Evolutionary conservation across 2,797 vertebrate species (phyloP).

Genomic region (Lacerta viridis): DNA sequence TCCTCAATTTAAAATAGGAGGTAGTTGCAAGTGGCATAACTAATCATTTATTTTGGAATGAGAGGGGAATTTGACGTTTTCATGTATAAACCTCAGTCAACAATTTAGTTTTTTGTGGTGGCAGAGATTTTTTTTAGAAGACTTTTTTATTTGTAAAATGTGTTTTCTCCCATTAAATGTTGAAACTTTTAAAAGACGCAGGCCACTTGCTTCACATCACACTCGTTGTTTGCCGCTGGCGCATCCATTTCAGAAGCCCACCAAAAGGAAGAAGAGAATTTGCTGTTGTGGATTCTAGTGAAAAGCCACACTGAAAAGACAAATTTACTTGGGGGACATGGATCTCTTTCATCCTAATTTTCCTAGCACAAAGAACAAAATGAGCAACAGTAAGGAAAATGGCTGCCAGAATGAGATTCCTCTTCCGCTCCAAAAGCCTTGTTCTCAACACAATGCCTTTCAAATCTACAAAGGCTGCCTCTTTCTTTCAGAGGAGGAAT

Average conservation of each 20-base stretch:
- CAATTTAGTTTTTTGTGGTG: neutral
- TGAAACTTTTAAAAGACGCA: neutral
- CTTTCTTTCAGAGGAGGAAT: neutral
- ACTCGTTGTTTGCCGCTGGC: neutral
- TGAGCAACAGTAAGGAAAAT: neutral
- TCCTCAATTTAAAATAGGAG: no score
- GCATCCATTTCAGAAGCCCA: neutral
- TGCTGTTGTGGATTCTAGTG: neutral
- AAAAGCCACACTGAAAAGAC: neutral
- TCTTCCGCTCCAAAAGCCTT: neutral
- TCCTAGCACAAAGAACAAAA: constrained; percentile 7
- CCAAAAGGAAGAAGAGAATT: no score
- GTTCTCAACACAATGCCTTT: constrained; percentile 9
- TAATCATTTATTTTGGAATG: neutral
- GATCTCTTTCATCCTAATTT: constrained; percentile 13
- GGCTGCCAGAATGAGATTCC: neutral
- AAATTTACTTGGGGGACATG: neutral
- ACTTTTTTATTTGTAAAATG: neutral
- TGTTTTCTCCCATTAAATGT: neutral
- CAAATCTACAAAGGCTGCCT: neutral
- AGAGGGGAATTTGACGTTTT: neutral
- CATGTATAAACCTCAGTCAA: neutral
- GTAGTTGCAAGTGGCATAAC: neutral
- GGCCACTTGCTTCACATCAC: neutral
- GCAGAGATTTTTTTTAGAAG: neutral